A percentile compares a stretch with the other conserved stretches of the same genome.
Evolutionary conservation across 2,888 invertebrate genomes (phyloP).

Genomic region (Scelioninae gen. 1): DNA sequence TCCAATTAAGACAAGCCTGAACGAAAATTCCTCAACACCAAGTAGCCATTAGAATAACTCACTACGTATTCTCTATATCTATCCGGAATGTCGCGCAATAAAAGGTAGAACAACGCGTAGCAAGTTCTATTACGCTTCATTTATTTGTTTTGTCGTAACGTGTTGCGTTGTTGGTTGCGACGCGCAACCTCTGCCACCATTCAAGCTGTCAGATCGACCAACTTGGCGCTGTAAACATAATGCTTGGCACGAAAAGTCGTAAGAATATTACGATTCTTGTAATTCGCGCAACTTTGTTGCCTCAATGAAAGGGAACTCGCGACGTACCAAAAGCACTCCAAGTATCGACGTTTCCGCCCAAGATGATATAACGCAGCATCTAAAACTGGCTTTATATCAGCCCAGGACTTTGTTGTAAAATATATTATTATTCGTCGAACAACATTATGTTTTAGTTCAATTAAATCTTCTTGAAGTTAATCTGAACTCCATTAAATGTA

Average conservation of each 20-base stretch:
- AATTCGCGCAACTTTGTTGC: constrained; percentile 14
- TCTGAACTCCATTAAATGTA: too few relatives aligned
- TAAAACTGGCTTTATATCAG: too few relatives aligned
- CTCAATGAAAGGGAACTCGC: too few relatives aligned
- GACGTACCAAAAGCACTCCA: background rate
- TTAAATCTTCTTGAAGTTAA: too few relatives aligned
- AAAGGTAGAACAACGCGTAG: constrained; percentile 40
- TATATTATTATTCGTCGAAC: too few relatives aligned
- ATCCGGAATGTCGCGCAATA: constrained; percentile 54
- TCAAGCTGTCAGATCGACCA: constrained; percentile 44
- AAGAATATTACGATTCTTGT: constrained; percentile 36
- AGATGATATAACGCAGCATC: constrained; percentile 1
- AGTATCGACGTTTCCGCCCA: constrained; percentile 6
- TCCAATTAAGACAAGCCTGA: constrained; percentile 11
- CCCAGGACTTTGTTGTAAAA: too few relatives aligned
- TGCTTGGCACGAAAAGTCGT: constrained; percentile 34
- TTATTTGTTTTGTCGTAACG: constrained; percentile 51
- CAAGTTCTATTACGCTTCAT: constrained; percentile 51
- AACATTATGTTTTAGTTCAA: too few relatives aligned
- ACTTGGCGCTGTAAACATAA: constrained; percentile 41
- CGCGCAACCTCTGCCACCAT: constrained; percentile 31
- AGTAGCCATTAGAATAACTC: constrained; percentile 37
- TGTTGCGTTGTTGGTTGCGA: constrained; percentile 33
- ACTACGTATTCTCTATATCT: constrained; percentile 36
- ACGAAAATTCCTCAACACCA: constrained; percentile 24